A percentile compares a stretch with the other conserved stretches of the same genome.
These are phyloP conservation scores for Zoroaster sp. DNA, from an alignment of 53 echinoderm and acorn worm genomes.

Conservation along the genomic window DNA sequence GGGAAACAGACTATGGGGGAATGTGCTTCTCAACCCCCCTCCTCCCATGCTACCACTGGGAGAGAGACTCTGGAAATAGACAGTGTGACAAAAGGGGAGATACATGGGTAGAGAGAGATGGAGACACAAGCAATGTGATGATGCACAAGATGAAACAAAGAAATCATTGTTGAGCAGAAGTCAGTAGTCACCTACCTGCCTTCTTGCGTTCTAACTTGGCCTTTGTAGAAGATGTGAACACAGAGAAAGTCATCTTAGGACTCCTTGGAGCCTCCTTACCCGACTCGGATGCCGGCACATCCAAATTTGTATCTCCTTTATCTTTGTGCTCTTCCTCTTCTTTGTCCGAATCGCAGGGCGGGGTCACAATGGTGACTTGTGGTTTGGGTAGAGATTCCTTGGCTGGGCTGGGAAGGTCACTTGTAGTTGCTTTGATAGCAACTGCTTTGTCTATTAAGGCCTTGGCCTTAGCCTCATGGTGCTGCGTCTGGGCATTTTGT, in stretches of 20 bases:
- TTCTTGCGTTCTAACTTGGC: slow-evolving; percentile 91
- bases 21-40: too few species aligned
- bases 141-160: background rate
- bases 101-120: background rate
- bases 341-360: slow-evolving; percentile 49
- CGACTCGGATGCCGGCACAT: slow-evolving; percentile 44
- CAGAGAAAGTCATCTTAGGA: slow-evolving; percentile 58
- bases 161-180: background rate
- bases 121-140: background rate
- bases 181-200: slow-evolving; percentile 67
- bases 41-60: too few species aligned
- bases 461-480: slow-evolving; percentile 84
- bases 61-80: background rate
- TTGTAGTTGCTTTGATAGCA: slow-evolving; percentile 54
- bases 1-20: too few species aligned
- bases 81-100: background rate
- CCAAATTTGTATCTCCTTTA: background rate
- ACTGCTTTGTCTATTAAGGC: slow-evolving; percentile 60
- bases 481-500: slow-evolving; percentile 93
- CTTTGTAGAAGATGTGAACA: slow-evolving; percentile 75
- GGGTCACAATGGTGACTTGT: slow-evolving; percentile 73
- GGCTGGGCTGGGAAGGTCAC: background rate
- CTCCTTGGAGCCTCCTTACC: slow-evolving; percentile 51
- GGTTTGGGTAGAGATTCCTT: slow-evolving; percentile 11
- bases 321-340: slow-evolving; percentile 59